Conservation (phyloP, 37 sponge, comb jelly and placozoan species). For the Sycon ciliatum region DNA sequence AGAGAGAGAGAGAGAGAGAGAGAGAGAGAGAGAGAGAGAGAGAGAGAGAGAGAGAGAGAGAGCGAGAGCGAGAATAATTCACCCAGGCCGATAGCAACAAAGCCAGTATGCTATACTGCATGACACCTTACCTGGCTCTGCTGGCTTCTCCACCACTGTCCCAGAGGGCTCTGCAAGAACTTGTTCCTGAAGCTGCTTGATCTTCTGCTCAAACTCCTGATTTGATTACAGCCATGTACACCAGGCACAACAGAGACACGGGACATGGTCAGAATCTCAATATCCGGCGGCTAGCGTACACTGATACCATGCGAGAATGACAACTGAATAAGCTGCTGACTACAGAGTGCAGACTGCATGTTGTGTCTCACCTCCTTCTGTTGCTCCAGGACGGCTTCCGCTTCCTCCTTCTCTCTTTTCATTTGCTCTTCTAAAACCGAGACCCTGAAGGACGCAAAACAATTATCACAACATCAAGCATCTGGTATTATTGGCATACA, state of each 20-base stretch:
- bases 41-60: no score
- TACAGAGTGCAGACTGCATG: no score
- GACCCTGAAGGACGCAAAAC: background rate
- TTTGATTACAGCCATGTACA: background rate
- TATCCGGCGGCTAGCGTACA: no score
- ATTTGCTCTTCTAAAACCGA: background rate
- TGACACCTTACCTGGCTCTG: conserved; percentile 2
- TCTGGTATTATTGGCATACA: no score
- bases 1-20: background rate
- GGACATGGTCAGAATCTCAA: conserved; percentile 12
- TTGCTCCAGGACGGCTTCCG: conserved; percentile 37
- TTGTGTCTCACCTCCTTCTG: conserved; percentile 21
- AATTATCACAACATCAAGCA: no score
- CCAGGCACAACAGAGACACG: background rate
- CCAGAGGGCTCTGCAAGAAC: conserved; percentile 22
- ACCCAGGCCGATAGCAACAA: no score
- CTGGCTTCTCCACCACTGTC: conserved; percentile 17
- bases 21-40: background rate
- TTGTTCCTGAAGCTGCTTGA: conserved; percentile 25
- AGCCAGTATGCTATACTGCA: no score
- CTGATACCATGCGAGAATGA: no score
- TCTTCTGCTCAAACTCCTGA: conserved; percentile 39
- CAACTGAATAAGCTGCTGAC: no score
- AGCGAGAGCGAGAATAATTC: no score
- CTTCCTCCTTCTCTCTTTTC: background rate